Evolutionary conservation across 2,113 vertebrate genomes (phyloP).

Genomic region (Balaeniceps rex): DNA sequence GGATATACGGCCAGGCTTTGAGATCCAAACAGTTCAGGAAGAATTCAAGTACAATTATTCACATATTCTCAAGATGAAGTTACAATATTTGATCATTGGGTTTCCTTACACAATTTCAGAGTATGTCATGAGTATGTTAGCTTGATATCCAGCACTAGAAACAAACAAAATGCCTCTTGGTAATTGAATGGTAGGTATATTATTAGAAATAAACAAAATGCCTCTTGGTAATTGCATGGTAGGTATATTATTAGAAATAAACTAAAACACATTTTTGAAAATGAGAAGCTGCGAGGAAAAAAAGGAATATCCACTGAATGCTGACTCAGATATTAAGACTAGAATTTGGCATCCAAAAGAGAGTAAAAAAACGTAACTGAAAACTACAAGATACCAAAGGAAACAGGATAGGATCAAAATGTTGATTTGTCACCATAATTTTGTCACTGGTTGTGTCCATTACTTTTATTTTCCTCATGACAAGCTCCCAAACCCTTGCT

Average conservation of each 20-base stretch:
- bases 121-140: not conserved
- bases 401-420: not conserved
- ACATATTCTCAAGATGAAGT: not conserved
- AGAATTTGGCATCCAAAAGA: not conserved
- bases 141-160: constrained; percentile 38
- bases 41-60: not conserved
- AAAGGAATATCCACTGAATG: not conserved
- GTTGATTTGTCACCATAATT: not conserved
- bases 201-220: constrained; percentile 52
- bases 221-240: not conserved
- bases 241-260: not conserved
- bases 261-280: not conserved
- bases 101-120: constrained; percentile 12
- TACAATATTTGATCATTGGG: not conserved
- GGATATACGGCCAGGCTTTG: not conserved
- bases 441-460: not conserved
- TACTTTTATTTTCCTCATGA: not conserved
- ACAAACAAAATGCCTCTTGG: constrained; percentile 8
- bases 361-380: not conserved
- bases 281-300: not conserved
- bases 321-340: not conserved
- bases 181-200: not conserved
- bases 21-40: not conserved
- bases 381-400: not conserved
- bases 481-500: not conserved